A percentile compares a stretch with the other conserved stretches of the same genome.
phyloP scores from a whole-genome alignment of 2,113 vertebrate species.

The Archilochus colubris region DNA sequence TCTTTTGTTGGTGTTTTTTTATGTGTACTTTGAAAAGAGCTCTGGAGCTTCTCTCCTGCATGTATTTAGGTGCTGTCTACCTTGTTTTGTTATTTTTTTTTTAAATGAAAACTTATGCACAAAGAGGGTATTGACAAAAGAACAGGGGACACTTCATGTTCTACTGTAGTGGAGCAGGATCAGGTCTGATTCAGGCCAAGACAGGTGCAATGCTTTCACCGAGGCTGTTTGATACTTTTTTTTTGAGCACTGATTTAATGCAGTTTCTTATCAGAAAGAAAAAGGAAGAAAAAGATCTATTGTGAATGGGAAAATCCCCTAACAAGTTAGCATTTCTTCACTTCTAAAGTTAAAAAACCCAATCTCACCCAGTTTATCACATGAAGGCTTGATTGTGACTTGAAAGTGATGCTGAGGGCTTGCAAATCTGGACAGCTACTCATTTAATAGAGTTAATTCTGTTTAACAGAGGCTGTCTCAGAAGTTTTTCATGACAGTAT shows the following conservation, averaged over 20 bases:
- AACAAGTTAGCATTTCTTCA: background rate
- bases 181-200: background rate
- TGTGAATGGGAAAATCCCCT: background rate
- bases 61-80: background rate
- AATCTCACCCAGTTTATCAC: background rate
- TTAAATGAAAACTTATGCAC: background rate
- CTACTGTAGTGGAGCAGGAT: background rate
- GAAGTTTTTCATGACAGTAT: background rate
- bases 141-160: background rate
- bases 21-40: background rate
- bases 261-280: background rate
- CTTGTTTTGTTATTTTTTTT: background rate
- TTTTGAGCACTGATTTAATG: background rate
- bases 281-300: background rate
- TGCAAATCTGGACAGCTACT: background rate
- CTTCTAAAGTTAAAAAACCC: background rate
- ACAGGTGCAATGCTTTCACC: background rate
- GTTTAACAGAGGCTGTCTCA: background rate
- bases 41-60: background rate
- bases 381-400: conserved; percentile 16
- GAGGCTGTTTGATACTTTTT: background rate
- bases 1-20: background rate
- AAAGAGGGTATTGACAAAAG: background rate
- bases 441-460: background rate
- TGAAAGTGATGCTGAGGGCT: background rate